Evolutionary conservation across 2,113 vertebrate genomes (phyloP).

Genomic region (Falcunculus frontatus): DNA sequence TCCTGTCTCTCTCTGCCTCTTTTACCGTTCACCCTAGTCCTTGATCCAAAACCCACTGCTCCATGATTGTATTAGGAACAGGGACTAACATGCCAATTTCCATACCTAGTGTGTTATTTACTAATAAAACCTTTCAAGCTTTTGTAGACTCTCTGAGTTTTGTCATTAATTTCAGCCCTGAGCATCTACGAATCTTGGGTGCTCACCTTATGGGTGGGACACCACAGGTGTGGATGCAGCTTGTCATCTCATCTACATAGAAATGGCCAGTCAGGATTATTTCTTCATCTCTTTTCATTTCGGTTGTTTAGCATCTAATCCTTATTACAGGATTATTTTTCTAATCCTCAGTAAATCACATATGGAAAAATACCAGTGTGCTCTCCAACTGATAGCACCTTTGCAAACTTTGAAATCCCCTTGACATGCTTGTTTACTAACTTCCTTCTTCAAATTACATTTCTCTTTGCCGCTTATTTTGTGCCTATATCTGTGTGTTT

Average conservation of each 20-base stretch:
- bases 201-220: accelerated
- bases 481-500: not conserved
- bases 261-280: not conserved
- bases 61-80: not conserved
- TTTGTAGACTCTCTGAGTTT: not conserved
- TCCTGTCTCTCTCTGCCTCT: not conserved
- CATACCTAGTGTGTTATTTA: not conserved
- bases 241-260: not conserved
- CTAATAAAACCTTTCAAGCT: not conserved
- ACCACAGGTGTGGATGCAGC: not conserved
- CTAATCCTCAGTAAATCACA: not conserved
- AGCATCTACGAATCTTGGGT: not conserved
- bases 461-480: not conserved
- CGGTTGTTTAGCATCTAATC: not conserved
- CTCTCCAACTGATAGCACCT: not conserved
- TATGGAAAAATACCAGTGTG: not conserved
- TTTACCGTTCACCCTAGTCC: not conserved
- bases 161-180: not conserved
- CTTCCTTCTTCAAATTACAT: not conserved
- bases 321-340: not conserved
- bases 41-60: not conserved
- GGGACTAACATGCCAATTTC: not conserved
- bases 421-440: not conserved
- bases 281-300: not conserved
- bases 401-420: not conserved